Conservation (phyloP, 2,888 invertebrate genomes). For the Stramonita haemastoma region DNA sequence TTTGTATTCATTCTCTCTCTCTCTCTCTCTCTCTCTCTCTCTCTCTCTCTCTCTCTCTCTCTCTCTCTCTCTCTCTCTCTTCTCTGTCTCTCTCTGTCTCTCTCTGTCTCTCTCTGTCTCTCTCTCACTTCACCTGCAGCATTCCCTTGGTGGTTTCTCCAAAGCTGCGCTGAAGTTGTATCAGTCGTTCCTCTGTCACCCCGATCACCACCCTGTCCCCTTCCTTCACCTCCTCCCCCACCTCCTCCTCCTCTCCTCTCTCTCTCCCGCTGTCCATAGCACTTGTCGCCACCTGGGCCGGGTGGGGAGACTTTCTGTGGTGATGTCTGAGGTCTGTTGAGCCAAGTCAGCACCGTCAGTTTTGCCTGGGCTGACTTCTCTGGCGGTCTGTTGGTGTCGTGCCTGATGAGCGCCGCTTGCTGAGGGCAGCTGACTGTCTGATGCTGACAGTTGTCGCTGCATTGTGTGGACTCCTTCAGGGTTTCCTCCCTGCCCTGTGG, state of each 20-base stretch:
- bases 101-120: not conserved
- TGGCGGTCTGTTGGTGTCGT: not conserved
- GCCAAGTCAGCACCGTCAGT: not conserved
- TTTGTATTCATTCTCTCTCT: not conserved
- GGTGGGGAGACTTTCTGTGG: not conserved
- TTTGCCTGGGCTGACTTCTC: not conserved
- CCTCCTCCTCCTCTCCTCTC: not conserved
- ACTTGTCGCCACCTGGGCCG: not conserved
- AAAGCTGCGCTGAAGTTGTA: constrained; percentile 13
- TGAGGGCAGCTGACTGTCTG: not conserved
- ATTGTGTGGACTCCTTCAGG: not conserved
- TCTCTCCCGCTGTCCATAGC: not conserved
- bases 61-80: not conserved
- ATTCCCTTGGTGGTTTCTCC: constrained; percentile 31
- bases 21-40: not conserved
- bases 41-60: not conserved
- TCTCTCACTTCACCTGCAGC: constrained; percentile 12
- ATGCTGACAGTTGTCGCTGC: not conserved
- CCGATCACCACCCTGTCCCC: constrained; percentile 82
- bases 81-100: not conserved
- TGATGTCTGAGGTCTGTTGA: not conserved
- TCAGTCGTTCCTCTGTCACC: constrained; percentile 23
- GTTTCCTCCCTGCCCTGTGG: not conserved
- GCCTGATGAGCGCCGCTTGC: not conserved
- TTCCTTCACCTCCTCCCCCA: not conserved